Percentiles rank a stretch among this genome's conserved stretches.
These are phyloP conservation scores for Osmerus mordax DNA, from an alignment of 2,113 vertebrate species.

Conservation along the genomic window DNA sequence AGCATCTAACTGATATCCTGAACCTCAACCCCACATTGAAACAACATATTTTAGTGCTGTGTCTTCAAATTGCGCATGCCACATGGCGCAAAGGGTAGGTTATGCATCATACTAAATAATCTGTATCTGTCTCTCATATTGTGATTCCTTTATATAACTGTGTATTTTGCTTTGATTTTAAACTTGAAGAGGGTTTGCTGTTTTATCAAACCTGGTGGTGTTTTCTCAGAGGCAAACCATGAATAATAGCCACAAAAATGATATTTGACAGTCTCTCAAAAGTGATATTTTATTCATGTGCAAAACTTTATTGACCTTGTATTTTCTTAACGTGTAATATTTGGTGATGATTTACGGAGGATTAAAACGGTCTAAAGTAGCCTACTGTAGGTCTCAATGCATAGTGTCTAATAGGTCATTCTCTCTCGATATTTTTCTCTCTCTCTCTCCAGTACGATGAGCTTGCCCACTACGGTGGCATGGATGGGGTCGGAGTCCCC, in stretches of 20 bases:
- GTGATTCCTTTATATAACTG: background rate
- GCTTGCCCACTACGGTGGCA: conserved; percentile 90
- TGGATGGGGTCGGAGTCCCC: conserved; percentile 92
- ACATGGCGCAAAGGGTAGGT: conserved; percentile 97
- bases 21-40: conserved; percentile 64
- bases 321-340: background rate
- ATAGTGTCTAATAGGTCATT: background rate
- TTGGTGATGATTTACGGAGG: no score
- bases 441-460: conserved; percentile 85
- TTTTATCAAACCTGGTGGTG: no score
- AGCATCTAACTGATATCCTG: background rate
- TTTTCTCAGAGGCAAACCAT: no score
- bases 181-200: no score
- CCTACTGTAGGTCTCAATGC: no score
- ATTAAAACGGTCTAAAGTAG: no score
- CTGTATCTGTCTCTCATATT: background rate
- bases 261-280: background rate
- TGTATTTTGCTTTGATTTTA: background rate
- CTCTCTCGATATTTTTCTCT: conserved; percentile 24
- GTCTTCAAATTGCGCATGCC: conserved; percentile 77
- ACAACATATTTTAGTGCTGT: conserved; percentile 72
- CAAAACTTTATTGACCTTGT: no score
- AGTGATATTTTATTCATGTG: background rate
- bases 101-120: conserved; percentile 59
- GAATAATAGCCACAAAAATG: background rate